A percentile compares a stretch with the other conserved stretches of the same genome.
These are phyloP conservation scores for Hydrotaea diabolus DNA, from an alignment of 2,888 invertebrate genomes.

Conservation along the genomic window DNA sequence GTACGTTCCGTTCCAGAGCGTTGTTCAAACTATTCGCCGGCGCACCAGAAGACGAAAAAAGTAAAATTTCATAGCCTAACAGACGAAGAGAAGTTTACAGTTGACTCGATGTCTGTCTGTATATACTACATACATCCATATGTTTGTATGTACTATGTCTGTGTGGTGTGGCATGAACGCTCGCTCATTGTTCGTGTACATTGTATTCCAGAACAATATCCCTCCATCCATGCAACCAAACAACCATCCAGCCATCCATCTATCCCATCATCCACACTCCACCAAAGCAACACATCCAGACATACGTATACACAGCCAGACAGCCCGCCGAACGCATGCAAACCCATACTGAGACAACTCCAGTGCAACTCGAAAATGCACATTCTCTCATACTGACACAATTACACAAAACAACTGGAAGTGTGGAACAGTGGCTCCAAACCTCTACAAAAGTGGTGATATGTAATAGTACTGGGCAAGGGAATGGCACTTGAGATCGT, in stretches of 20 bases:
- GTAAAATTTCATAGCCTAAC: slow-evolving; percentile 43
- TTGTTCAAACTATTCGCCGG: slow-evolving; percentile 74
- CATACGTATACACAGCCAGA: background rate
- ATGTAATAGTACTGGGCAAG: too few relatives aligned
- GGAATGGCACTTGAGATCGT: too few relatives aligned
- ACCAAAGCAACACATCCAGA: slow-evolving; percentile 37
- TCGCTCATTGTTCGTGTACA: background rate
- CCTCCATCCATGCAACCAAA: slow-evolving; percentile 23
- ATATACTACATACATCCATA: too few relatives aligned
- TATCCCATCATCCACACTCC: slow-evolving; percentile 56
- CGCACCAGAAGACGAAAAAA: slow-evolving; percentile 66
- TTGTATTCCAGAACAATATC: slow-evolving; percentile 50
- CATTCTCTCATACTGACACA: background rate
- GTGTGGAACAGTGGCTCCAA: background rate
- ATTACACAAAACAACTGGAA: background rate
- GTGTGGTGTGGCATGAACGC: too few relatives aligned
- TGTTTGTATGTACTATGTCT: slow-evolving; percentile 27
- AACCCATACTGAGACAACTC: background rate
- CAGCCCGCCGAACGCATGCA: background rate
- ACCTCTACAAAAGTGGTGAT: too few relatives aligned
- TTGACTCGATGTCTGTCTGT: slow-evolving; percentile 42
- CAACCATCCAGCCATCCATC: slow-evolving; percentile 44
- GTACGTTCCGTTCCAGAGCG: slow-evolving; percentile 74
- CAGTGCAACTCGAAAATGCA: slow-evolving; percentile 24
- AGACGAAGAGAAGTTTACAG: slow-evolving; percentile 33